Percentiles rank a stretch among this genome's conserved stretches.
Evolutionary conservation across 2,113 vertebrate species (phyloP).

Genomic region (Oxyura jamaicensis): DNA sequence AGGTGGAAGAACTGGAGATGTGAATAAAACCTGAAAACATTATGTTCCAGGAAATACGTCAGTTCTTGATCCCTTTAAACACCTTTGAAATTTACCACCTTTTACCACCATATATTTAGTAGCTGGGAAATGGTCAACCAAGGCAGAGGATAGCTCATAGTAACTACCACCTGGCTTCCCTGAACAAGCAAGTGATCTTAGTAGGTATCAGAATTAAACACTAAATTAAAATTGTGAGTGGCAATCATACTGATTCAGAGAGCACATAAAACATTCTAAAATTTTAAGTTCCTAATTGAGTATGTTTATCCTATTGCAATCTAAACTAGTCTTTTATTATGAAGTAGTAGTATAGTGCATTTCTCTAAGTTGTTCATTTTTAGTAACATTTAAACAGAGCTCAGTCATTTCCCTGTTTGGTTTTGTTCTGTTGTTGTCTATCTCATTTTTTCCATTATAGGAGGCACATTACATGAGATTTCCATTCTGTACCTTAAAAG

Average conservation of each 20-base stretch:
- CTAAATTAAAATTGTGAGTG: neutral
- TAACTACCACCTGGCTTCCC: neutral
- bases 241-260: neutral
- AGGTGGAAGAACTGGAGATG: constrained; percentile 35
- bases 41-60: neutral
- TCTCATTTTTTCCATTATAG: constrained; percentile 29
- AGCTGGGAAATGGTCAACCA: neutral
- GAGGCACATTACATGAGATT: constrained; percentile 44
- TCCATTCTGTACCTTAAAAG: constrained; percentile 28
- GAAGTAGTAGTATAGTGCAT: constrained; percentile 4
- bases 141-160: neutral
- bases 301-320: neutral
- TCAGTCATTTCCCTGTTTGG: constrained; percentile 30
- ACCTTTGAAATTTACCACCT: neutral
- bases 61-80: neutral
- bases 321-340: neutral
- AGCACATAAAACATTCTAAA: constrained; percentile 1
- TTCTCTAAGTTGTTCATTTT: constrained; percentile 31
- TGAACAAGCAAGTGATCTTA: neutral
- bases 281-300: neutral
- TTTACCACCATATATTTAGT: neutral
- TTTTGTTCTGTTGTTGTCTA: constrained; percentile 10
- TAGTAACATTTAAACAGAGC: constrained; percentile 37
- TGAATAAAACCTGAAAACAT: constrained; percentile 13
- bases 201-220: neutral